Conservation (phyloP, 2,797 vertebrate species). For the Ispidina lecontei region DNA sequence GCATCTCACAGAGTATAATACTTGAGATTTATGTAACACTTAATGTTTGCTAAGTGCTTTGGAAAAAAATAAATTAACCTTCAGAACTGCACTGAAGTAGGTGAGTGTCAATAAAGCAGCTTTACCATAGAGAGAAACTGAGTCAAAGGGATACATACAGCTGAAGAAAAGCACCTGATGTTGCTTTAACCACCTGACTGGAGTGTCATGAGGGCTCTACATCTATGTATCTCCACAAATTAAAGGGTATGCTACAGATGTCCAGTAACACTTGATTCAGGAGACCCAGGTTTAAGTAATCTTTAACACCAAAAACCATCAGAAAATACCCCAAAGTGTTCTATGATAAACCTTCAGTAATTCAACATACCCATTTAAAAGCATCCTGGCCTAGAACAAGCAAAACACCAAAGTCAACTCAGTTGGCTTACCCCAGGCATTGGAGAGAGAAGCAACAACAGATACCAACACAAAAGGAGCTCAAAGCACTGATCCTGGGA, state of each 20-base stretch:
- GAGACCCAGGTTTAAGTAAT: background rate
- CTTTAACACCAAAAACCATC: background rate
- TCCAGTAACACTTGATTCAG: background rate
- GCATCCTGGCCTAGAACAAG: background rate
- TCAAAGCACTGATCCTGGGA: background rate
- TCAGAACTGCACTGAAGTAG: background rate
- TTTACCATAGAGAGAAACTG: background rate
- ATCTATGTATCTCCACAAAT: fast-evolving
- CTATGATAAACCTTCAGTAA: background rate
- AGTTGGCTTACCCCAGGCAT: fast-evolving
- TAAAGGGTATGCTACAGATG: background rate
- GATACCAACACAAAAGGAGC: background rate
- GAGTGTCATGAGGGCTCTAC: background rate
- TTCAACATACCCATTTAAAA: background rate
- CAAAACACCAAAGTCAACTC: background rate
- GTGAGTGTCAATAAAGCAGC: background rate
- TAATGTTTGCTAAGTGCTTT: slow-evolving; percentile 55
- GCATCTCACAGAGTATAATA: background rate
- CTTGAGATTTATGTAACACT: slow-evolving; percentile 46
- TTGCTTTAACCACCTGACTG: background rate
- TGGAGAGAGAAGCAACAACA: background rate
- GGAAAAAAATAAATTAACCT: slow-evolving; percentile 53
- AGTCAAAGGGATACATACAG: background rate
- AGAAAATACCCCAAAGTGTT: background rate
- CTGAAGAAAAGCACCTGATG: background rate